Conservation (phyloP, 2,888 invertebrate species). For the Polietes domitor region DNA sequence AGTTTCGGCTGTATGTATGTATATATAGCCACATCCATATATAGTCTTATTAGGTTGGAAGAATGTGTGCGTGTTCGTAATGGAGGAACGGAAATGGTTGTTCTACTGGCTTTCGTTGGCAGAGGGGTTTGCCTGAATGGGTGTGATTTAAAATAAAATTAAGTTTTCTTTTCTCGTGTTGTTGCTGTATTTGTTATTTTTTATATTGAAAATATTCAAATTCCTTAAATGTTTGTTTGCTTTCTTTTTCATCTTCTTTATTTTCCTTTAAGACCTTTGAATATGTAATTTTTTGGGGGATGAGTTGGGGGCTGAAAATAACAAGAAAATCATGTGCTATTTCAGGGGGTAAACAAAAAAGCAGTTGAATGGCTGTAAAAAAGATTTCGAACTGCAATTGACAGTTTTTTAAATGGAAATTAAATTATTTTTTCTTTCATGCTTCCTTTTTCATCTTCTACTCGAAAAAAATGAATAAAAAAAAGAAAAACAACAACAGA, state of each 20-base stretch:
- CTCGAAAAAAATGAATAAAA: background rate
- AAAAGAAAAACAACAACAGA: background rate
- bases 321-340: conserved; percentile 2
- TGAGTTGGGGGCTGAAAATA: background rate
- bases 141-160: conserved; percentile 59
- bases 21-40: too few relatives aligned
- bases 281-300: conserved; percentile 29
- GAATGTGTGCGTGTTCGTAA: background rate
- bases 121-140: conserved; percentile 42
- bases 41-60: background rate
- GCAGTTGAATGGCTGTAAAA: conserved; percentile 16
- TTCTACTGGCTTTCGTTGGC: background rate
- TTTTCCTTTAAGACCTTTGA: conserved; percentile 47
- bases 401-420: conserved; percentile 59
- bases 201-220: conserved; percentile 50
- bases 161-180: conserved; percentile 28
- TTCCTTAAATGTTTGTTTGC: conserved; percentile 59
- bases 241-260: background rate
- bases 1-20: conserved; percentile 17
- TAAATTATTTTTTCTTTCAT: conserved; percentile 39
- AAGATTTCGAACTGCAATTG: conserved; percentile 56
- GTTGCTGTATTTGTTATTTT: conserved; percentile 14
- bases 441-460: background rate
- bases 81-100: conserved; percentile 24
- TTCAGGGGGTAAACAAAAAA: conserved; percentile 9